A percentile compares a stretch with the other conserved stretches of the same genome.
Conservation (phyloP, 2,113 vertebrate genomes). For the Campylomormyrus tamandua region DNA sequence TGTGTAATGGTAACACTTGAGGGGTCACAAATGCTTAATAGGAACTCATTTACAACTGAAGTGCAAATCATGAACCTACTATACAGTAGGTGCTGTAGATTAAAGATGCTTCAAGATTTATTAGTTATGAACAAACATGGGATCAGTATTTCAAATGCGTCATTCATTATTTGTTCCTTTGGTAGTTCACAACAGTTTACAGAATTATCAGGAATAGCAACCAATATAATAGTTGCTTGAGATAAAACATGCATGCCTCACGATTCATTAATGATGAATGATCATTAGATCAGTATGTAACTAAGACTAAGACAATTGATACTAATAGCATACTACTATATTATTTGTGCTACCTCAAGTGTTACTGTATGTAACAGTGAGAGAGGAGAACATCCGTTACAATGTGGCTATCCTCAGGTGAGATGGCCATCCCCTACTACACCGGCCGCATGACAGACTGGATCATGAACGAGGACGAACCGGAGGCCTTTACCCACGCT, state of each 20-base stretch:
- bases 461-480: conserved; percentile 58
- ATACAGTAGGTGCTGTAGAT: not conserved
- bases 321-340: not conserved
- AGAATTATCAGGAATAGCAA: not conserved
- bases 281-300: not conserved
- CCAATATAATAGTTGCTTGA: not conserved
- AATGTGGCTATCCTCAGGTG: conserved; percentile 45
- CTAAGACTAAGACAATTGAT: not conserved
- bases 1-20: not conserved
- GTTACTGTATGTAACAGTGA: not conserved
- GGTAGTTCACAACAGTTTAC: not conserved
- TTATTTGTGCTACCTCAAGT: not conserved
- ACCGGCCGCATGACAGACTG: conserved; percentile 64
- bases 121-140: not conserved
- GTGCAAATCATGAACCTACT: not conserved
- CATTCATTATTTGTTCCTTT: not conserved
- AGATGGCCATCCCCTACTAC: conserved; percentile 67
- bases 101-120: not conserved
- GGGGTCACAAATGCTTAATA: not conserved
- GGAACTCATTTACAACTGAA: not conserved
- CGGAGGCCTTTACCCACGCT: conserved; percentile 59
- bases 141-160: not conserved
- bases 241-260: not conserved
- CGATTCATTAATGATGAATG: not conserved
- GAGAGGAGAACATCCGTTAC: not conserved